A percentile compares a stretch with the other conserved stretches of the same genome.
Conservation (phyloP, 2,888 invertebrate species). For the Tanypteryx hageni region DNA sequence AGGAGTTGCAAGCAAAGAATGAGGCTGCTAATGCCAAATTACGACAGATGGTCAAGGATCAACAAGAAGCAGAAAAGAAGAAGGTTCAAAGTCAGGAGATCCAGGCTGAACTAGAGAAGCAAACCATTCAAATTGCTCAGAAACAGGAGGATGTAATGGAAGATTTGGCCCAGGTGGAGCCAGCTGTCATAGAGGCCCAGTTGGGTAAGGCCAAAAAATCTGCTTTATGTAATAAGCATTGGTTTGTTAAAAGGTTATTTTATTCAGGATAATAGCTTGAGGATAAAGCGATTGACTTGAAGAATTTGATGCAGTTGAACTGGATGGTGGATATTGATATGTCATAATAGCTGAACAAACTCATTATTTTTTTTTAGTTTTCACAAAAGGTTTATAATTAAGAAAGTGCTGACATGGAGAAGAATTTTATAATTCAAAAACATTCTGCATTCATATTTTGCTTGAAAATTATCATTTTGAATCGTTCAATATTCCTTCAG, state of each 20-base stretch:
- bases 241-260: slow-evolving; percentile 33
- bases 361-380: no score
- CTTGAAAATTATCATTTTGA: no score
- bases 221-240: slow-evolving; percentile 41
- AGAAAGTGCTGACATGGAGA: no score
- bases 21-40: slow-evolving; percentile 99
- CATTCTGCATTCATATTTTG: no score
- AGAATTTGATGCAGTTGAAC: background rate
- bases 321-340: background rate
- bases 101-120: slow-evolving; percentile 86
- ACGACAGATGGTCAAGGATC: slow-evolving; percentile 99
- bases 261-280: background rate
- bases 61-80: slow-evolving; percentile 99
- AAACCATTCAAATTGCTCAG: slow-evolving; percentile 94
- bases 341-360: background rate
- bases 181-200: slow-evolving; percentile 99
- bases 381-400: no score
- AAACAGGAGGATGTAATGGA: slow-evolving; percentile 97
- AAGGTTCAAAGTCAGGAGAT: slow-evolving; percentile 99
- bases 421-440: no score
- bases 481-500: no score
- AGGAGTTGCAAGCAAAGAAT: slow-evolving; percentile 97
- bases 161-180: slow-evolving; percentile 98
- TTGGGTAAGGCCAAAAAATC: slow-evolving; percentile 81
- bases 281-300: no score